phyloP scores from a whole-genome alignment of 2,888 invertebrate genomes.

The Zygogramma bicolorata region DNA sequence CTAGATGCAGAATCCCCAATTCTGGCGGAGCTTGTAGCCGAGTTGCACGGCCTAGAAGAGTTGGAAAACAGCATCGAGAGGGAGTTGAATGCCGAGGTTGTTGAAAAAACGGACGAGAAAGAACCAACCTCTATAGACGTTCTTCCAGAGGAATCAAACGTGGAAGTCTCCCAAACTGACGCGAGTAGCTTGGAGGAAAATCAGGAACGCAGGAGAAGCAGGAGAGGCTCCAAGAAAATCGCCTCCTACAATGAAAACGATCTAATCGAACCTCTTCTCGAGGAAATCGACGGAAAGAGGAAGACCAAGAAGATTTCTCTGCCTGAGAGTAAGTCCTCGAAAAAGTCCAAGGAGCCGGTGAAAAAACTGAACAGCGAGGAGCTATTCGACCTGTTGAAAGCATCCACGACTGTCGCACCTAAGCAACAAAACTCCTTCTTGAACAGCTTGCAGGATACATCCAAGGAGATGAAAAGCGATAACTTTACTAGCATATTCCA shows the following conservation, averaged over 20 bases:
- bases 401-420: conserved; percentile 46
- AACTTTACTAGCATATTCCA: conserved; percentile 51
- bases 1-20: conserved; percentile 27
- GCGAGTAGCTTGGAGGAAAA: conserved; percentile 29
- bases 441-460: conserved; percentile 46
- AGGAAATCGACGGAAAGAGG: conserved; percentile 45
- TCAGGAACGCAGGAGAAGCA: conserved; percentile 53
- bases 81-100: conserved; percentile 36
- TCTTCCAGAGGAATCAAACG: conserved; percentile 1
- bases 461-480: conserved; percentile 49
- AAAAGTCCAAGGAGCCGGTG: conserved; percentile 35
- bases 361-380: conserved; percentile 56
- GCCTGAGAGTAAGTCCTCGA: conserved; percentile 16
- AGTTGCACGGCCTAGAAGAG: conserved; percentile 41
- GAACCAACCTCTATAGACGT: background rate
- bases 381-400: conserved; percentile 57
- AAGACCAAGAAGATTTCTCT: conserved; percentile 28
- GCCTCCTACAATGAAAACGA: conserved; percentile 60
- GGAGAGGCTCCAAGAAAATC: conserved; percentile 54
- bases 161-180: background rate
- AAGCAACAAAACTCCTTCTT: conserved; percentile 48
- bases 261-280: conserved; percentile 55
- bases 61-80: conserved; percentile 45
- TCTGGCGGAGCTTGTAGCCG: conserved; percentile 40
- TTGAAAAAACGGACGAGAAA: conserved; percentile 18